Percentiles rank a stretch among this genome's conserved stretches.
Conservation (phyloP, 2,888 invertebrate species). For the Gisinianus flammeolus region DNA sequence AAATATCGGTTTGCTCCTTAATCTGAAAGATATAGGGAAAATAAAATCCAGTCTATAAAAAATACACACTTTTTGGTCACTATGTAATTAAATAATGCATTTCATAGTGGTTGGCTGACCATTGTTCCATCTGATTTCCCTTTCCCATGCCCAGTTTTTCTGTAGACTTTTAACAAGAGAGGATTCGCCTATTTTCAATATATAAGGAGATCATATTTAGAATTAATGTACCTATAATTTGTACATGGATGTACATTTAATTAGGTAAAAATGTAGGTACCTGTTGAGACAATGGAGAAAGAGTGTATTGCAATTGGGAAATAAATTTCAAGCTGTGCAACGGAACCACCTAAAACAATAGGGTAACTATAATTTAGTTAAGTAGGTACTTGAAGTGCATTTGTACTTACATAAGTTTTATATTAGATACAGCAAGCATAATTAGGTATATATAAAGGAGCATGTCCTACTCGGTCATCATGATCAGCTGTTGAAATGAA, state of each 20-base stretch:
- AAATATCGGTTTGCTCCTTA: neutral
- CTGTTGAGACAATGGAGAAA: conserved; percentile 30
- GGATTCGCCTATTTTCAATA: no score
- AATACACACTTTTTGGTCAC: neutral
- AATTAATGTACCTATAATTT: no score
- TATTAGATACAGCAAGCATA: no score
- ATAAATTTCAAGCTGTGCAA: conserved; percentile 32
- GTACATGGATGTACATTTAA: no score
- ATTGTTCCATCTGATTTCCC: neutral
- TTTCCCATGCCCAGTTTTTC: neutral
- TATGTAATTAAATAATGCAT: neutral
- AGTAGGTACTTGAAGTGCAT: no score
- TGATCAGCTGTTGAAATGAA: conserved; percentile 27
- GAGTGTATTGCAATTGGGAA: conserved; percentile 29
- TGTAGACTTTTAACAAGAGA: neutral
- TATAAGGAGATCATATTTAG: no score
- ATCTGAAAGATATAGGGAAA: neutral
- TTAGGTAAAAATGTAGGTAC: no score
- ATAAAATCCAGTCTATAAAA: neutral
- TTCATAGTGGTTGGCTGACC: neutral
- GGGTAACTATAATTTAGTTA: no score
- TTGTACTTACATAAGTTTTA: no score
- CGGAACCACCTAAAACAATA: no score
- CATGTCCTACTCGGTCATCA: conserved; percentile 24
- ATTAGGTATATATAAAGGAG: no score